Percentiles rank a stretch among this genome's conserved stretches.
These are phyloP conservation scores for Xanthorhoe spadicearia DNA, from an alignment of 2,888 invertebrate genomes.

Conservation along the genomic window DNA sequence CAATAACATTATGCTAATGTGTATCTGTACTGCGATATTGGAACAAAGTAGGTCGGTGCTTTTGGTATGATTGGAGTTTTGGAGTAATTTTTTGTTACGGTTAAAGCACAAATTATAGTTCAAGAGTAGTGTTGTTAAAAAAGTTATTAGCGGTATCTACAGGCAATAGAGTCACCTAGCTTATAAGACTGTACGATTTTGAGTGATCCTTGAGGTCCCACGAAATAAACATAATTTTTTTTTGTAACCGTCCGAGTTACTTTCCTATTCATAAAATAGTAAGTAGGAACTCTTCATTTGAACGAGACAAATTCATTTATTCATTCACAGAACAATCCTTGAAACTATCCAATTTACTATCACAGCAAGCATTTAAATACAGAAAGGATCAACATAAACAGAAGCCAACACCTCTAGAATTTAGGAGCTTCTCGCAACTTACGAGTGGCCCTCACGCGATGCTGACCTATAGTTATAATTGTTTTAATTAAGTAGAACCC, in stretches of 20 bases:
- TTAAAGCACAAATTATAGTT: not conserved
- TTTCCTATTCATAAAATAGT: too few species aligned
- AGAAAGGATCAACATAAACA: constrained; percentile 28
- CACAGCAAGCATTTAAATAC: constrained; percentile 28
- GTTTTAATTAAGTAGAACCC: constrained; percentile 31
- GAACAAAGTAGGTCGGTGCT: constrained; percentile 14
- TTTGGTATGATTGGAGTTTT: constrained; percentile 12
- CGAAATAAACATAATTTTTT: too few species aligned
- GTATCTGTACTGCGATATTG: constrained; percentile 41
- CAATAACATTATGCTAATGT: constrained; percentile 67
- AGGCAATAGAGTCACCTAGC: too few species aligned
- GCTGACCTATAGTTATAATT: constrained; percentile 21
- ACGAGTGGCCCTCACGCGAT: constrained; percentile 22
- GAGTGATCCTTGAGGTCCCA: too few species aligned
- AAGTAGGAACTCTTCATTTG: not conserved
- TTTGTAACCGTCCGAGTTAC: too few species aligned
- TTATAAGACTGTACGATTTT: too few species aligned
- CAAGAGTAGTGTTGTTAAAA: too few species aligned
- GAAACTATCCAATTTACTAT: constrained; percentile 26
- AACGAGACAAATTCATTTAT: constrained; percentile 6
- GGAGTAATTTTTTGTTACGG: not conserved
- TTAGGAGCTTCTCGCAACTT: constrained; percentile 20
- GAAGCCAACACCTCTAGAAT: constrained; percentile 21
- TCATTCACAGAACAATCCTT: constrained; percentile 21
- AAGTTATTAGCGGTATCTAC: too few species aligned